Evolutionary conservation across 2,113 vertebrate species (phyloP), one percentile per base, ranked within the genome.

Genomic region (Micromys minutus): DNA sequence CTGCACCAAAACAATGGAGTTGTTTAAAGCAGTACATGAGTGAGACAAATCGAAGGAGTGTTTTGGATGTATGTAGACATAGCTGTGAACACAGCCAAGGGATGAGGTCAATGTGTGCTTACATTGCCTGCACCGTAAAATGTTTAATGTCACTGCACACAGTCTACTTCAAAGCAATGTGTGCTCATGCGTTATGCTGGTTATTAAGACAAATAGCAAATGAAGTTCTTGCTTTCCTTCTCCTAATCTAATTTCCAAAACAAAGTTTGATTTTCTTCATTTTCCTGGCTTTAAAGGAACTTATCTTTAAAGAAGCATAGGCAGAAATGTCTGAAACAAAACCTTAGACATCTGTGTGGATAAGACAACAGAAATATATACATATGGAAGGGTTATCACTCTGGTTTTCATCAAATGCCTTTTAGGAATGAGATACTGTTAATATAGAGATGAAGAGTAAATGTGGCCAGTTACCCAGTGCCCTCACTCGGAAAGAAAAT

Each of bases 161-260:
- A 69, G 39, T 52, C 87, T 75, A 90, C 97, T 95, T 97, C 96
- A 97, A 96, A 97, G 96, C 47, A 42, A 55, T 10, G 79, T 75
- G 47, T 7, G 59, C 42, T 93, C 47, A 45, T 79, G 89, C 55
- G 96, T 91, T 75, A 96, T 17, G 10, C 79, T 89, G 67, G 93
- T 93, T 96, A 95, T 93, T 97, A 93, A 96, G 95, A 90, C 95
- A 97, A 93, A 95, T 59, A 81, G 80, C 95, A 97, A 96, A 94
- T 95, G 95, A 87, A 71, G 80, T 85, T 91, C 69, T 81, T 87
- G 79, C 97, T 97, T 96, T 90, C 96, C 89, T 81, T 93, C 90
- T 87, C 69, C 36, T 95, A 92, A 96, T 96, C 87, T 96, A 94
- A 97, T 94, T 97, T 97, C 63, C 75, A 95, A 97, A 86, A 87